Conservation (phyloP, 2,888 invertebrate species). For the Enoplolaimus lenunculus region DNA sequence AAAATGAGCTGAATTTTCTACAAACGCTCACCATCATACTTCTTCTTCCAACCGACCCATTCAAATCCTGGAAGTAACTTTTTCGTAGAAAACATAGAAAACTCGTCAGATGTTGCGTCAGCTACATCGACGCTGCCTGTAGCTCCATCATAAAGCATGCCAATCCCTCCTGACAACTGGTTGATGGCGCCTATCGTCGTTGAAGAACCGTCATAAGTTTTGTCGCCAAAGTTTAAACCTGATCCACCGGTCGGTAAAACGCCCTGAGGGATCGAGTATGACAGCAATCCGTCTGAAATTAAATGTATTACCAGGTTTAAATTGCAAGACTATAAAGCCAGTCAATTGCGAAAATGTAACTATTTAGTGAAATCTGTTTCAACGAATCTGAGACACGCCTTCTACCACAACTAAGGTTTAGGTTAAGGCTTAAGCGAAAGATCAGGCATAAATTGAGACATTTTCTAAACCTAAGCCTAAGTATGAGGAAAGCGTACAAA, state of each 20-base stretch:
- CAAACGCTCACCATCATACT: slow-evolving; percentile 52
- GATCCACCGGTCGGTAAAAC: slow-evolving; percentile 22
- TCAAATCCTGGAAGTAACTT: slow-evolving; percentile 51
- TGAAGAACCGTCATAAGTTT: slow-evolving; percentile 61
- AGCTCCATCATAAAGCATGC: slow-evolving; percentile 51
- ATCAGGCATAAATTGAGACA: too few relatives aligned
- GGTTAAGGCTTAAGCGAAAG: too few relatives aligned
- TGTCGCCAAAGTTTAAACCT: slow-evolving; percentile 57
- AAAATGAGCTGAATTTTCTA: too few relatives aligned
- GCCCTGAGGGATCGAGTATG: slow-evolving; percentile 74
- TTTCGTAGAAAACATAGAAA: too few relatives aligned
- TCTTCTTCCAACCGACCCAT: slow-evolving; percentile 81
- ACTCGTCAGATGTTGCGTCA: background rate
- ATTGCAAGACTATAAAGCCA: too few relatives aligned
- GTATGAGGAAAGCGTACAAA: too few relatives aligned
- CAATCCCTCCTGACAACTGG: slow-evolving; percentile 61
- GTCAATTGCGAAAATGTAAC: too few relatives aligned
- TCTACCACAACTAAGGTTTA: too few relatives aligned
- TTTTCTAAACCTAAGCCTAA: too few relatives aligned
- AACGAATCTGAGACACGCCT: too few relatives aligned
- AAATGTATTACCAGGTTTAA: too few relatives aligned
- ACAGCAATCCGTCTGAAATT: slow-evolving; percentile 60
- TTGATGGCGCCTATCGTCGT: slow-evolving; percentile 53
- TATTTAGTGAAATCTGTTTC: too few relatives aligned
- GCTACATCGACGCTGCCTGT: slow-evolving; percentile 21